phyloP scores from a whole-genome alignment of 2,888 invertebrate species.

The Orthosia gracilis region DNA sequence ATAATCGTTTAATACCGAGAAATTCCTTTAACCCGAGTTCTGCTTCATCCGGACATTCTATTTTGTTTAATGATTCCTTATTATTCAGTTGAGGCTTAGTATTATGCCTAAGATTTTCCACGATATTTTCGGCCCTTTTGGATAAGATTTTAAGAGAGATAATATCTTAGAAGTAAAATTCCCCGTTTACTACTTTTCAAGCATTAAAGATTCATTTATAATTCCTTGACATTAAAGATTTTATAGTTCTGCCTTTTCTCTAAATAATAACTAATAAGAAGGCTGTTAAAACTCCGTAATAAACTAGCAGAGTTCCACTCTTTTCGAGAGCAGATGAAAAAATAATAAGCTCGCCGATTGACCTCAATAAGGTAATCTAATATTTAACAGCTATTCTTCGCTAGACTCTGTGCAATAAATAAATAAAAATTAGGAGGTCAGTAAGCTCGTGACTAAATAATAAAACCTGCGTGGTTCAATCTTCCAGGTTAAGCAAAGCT shows the following conservation, averaged over 20 bases:
- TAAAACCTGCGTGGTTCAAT: too few relatives aligned
- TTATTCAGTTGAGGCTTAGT: slow-evolving; percentile 37
- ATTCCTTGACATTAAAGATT: slow-evolving; percentile 11
- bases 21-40: slow-evolving; percentile 55
- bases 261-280: slow-evolving; percentile 7
- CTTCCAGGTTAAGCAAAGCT: too few relatives aligned
- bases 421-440: background rate
- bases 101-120: slow-evolving; percentile 24
- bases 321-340: slow-evolving; percentile 8
- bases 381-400: slow-evolving; percentile 16
- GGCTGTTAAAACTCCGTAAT: background rate
- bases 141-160: slow-evolving; percentile 19
- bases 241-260: slow-evolving; percentile 1
- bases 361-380: slow-evolving; percentile 24
- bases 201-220: slow-evolving; percentile 33
- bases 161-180: slow-evolving; percentile 30
- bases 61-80: slow-evolving; percentile 58
- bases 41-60: slow-evolving; percentile 42
- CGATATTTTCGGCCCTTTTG: slow-evolving; percentile 21
- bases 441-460: background rate
- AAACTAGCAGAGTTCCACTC: background rate
- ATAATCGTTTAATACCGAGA: slow-evolving; percentile 62
- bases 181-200: slow-evolving; percentile 29
- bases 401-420: background rate
- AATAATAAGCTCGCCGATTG: slow-evolving; percentile 1